A percentile compares a stretch with the other conserved stretches of the same genome.
These are phyloP conservation scores for Dufourea novaeangliae DNA, from an alignment of 1,140 invertebrate genomes.

Conservation along the genomic window DNA sequence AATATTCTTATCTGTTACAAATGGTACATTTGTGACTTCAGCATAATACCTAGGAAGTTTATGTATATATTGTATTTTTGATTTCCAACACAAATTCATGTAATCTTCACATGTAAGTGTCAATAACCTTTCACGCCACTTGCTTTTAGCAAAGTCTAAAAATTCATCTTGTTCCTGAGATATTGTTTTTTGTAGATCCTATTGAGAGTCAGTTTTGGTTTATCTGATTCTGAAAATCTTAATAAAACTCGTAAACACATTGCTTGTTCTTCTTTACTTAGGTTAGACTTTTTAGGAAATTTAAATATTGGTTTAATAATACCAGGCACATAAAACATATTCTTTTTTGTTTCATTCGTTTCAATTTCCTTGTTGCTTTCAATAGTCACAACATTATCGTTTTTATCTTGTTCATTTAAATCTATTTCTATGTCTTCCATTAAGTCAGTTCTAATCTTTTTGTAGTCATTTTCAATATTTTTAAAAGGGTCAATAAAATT, in stretches of 20 bases:
- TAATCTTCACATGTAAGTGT: slow-evolving; percentile 50
- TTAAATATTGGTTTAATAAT: slow-evolving; percentile 48
- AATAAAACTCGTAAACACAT: slow-evolving; percentile 59
- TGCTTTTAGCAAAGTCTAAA: slow-evolving; percentile 55
- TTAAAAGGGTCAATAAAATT: slow-evolving; percentile 63
- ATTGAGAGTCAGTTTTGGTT: slow-evolving; percentile 44
- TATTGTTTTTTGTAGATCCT: slow-evolving; percentile 60
- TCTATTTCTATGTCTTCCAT: slow-evolving; percentile 13
- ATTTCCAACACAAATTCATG: slow-evolving; percentile 58
- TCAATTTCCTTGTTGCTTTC: background rate
- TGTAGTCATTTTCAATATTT: slow-evolving; percentile 60
- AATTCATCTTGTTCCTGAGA: slow-evolving; percentile 65
- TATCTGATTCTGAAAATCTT: slow-evolving; percentile 51
- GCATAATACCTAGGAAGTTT: slow-evolving; percentile 67
- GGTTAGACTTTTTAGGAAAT: slow-evolving; percentile 57
- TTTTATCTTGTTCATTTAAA: slow-evolving; percentile 21
- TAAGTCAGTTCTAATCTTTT: slow-evolving; percentile 25
- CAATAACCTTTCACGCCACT: slow-evolving; percentile 54
- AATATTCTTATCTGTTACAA: slow-evolving; percentile 56
- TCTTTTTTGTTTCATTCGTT: background rate
- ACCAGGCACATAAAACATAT: slow-evolving; percentile 61
- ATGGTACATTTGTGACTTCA: slow-evolving; percentile 61
- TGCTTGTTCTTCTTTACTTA: slow-evolving; percentile 56
- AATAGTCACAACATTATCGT: background rate
- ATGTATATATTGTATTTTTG: slow-evolving; percentile 51